Percentiles rank a stretch among this genome's conserved stretches.
Conservation (phyloP, 2,797 vertebrate genomes). For the Acanthurus leucopareius region DNA sequence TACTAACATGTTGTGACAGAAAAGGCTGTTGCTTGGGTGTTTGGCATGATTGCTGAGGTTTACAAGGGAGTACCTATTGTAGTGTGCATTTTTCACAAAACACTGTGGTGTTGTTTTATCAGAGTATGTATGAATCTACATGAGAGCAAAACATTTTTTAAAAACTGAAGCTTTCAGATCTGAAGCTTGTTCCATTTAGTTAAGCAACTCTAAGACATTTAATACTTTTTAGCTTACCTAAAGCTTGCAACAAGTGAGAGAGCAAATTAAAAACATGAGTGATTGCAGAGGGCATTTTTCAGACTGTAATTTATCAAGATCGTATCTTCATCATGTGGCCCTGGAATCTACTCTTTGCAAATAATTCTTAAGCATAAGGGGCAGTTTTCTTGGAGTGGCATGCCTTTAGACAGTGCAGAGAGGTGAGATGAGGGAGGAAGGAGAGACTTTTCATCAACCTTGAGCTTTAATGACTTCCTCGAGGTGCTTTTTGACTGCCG, state of each 20-base stretch:
- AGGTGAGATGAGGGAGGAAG: constrained; percentile 40
- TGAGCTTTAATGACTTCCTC: constrained; percentile 84
- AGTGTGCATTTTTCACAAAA: not conserved
- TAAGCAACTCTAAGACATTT: not conserved
- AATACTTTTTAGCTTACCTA: not conserved
- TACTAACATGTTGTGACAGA: not conserved
- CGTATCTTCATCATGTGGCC: not conserved
- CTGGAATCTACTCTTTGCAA: constrained; percentile 3
- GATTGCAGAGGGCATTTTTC: not conserved
- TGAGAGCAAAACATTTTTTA: no score
- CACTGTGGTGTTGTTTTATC: not conserved
- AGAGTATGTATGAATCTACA: not conserved
- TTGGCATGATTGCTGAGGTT: not conserved
- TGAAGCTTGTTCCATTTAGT: not conserved
- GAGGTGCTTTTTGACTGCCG: constrained; percentile 79
- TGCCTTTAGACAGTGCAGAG: constrained; percentile 27
- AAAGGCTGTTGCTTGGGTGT: no score
- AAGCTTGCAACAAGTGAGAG: not conserved
- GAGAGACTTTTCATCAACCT: constrained; percentile 69
- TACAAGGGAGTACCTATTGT: no score
- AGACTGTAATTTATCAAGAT: not conserved
- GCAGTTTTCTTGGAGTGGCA: not conserved
- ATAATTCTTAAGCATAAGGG: not conserved
- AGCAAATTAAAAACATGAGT: not conserved
- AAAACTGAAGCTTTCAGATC: no score